Base-by-base conservation (phyloP, 2,113 vertebrate species). In the Tragelaphus imberbis region DNA sequence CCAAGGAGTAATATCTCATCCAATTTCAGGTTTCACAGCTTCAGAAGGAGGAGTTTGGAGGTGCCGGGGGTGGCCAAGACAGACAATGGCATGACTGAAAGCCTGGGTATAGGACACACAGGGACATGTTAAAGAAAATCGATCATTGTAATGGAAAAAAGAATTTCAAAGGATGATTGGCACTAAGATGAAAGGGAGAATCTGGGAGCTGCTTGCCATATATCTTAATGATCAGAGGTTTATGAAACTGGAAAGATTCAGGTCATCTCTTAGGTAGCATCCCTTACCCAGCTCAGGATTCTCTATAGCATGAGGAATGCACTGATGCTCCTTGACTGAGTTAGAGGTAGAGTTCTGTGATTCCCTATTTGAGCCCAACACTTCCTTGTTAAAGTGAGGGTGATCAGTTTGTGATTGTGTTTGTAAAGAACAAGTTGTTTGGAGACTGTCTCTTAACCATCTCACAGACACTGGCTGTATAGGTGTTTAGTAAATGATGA, bases 161-260 rank as follows among this genome's bases (percentile, higher is more conserved):
- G 40, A 91, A 88, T 33, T 28, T 23, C 49, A 82, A 68, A 92
- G 49, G 11, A 51, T 36, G 56, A 12, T 84, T 77, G 79, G 51
- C n/a, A 85, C 51, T 91, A 90, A 65, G 63, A 71, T 23, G 53
- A 92, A 25, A 49, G 8, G 40, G 94, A 71, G 85, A 89, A 28
- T 59, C 30, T 56, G 30, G 85, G 86, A 94, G 58, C 56, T 84
- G 13, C 58, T 88, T 84, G 61, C 53, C 84, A 14, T 90, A 9
- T 40, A 10, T 13, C 49, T 81, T 85, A 77, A 90, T 80, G 47
- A 65, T 44, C 56, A 49, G 36, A 49, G 58, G 40, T 92, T 87
- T 86, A 92, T 79, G 28, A 82, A 71, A 94, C 36, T 79, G 71
- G 25, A 30, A 91, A 91, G 33, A 96, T 94, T 89, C 65, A 77